phyloP scores from a whole-genome alignment of 2,888 invertebrate species.

The Candidula unifasciata region DNA sequence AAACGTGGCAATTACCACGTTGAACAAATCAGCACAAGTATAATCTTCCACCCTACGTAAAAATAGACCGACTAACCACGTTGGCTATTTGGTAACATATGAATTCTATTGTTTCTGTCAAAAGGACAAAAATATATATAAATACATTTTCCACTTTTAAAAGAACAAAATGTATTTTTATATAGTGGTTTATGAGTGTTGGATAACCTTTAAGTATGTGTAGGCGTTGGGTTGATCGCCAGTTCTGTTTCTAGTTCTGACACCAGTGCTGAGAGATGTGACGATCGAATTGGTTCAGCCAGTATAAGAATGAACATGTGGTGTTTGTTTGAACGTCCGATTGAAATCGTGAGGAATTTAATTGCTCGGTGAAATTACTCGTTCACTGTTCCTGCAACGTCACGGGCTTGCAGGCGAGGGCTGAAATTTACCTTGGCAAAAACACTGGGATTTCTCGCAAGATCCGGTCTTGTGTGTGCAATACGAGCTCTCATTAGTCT shows the following conservation, averaged over 20 bases:
- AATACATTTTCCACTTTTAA: too few species aligned
- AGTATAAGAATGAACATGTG: neutral
- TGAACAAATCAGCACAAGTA: neutral
- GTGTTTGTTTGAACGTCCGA: slow-evolving; percentile 7
- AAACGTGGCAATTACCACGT: neutral
- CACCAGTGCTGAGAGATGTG: too few species aligned
- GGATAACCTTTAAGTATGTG: too few species aligned
- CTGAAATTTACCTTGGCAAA: neutral
- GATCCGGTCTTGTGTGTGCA: too few species aligned
- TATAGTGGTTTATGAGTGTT: too few species aligned
- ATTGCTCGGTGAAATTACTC: neutral
- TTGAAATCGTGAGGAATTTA: neutral
- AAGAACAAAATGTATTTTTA: too few species aligned
- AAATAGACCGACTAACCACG: neutral
- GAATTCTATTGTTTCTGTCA: neutral
- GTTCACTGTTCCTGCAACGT: neutral
- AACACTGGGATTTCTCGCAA: neutral
- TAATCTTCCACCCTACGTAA: neutral
- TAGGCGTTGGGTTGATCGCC: neutral
- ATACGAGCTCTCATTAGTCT: too few species aligned
- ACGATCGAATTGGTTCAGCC: neutral
- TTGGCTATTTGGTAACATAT: neutral
- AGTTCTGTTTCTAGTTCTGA: neutral
- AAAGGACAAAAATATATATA: too few species aligned
- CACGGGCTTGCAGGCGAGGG: neutral